Evolutionary conservation across 2,113 vertebrate genomes (phyloP).

Genomic region (Chelonoidis abingdonii): DNA sequence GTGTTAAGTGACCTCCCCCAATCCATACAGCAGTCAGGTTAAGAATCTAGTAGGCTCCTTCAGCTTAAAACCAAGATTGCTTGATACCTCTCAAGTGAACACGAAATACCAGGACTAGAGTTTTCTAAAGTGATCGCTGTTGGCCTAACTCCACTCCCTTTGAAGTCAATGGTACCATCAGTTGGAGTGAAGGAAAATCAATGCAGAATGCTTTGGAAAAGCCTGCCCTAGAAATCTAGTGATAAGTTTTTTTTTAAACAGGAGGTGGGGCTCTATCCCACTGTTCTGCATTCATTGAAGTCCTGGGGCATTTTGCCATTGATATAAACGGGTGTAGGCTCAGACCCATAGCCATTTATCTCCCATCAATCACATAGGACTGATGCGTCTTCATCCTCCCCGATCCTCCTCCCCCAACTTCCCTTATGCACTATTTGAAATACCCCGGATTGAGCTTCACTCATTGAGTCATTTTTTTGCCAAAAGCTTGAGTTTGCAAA

Average conservation of each 20-base stretch:
- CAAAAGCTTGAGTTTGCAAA: slow-evolving; percentile 61
- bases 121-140: not conserved
- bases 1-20: not conserved
- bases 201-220: not conserved
- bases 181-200: not conserved
- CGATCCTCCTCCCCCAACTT: not conserved
- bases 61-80: not conserved
- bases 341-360: slow-evolving; percentile 29
- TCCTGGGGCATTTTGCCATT: not conserved
- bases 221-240: not conserved
- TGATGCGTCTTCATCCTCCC: not conserved
- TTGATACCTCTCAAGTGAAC: not conserved
- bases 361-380: slow-evolving; percentile 26
- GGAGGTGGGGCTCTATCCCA: not conserved
- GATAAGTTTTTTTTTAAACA: not conserved
- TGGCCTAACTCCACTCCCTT: not conserved
- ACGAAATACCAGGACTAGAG: not conserved
- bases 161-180: not conserved
- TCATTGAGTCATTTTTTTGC: slow-evolving; percentile 55
- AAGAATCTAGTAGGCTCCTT: not conserved
- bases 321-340: not conserved
- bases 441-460: not conserved
- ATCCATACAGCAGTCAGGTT: not conserved
- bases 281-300: not conserved
- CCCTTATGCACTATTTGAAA: not conserved